Evolutionary conservation across 2,797 vertebrate genomes (phyloP), one percentile per base, ranked within the genome.

Genomic region (Leptoclinus maculatus): DNA sequence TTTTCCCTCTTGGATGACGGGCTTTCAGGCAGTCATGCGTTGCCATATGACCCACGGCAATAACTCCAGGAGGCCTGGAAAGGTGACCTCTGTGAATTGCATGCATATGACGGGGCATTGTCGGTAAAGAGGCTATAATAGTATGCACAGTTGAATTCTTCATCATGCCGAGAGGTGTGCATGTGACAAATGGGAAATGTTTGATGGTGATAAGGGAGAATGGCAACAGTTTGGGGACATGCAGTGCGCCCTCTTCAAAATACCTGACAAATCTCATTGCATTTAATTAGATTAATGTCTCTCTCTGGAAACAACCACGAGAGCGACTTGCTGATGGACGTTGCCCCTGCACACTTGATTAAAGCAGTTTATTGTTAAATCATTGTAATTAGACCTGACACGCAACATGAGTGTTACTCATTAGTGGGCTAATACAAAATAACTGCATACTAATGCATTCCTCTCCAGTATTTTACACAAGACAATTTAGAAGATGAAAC

Each of bases 41-140:
- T 32, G 88, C 88, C 66, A 82, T 66, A 79, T 90, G 92, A 92
- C 92, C 91, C 78, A 34, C 4, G 67, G 92, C 91, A 94, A 95
- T 95, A 92, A 93, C 87, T 91, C 83, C 74, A 65, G 91, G 77
- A 91, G 86, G 89, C 78, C 87, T 59, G 72, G 77, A 91, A 93
- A 95, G 94, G 93, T 95, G 94, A 95, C 95, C 93, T 87, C 90
- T 57, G 87, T 81, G 89, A 92, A 91, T 90, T 73, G 79, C 92
- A 83, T 73, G 78, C 85, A 74, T 78, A 76, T 83, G 88, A 89
- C 90, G 51, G 51, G 68, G 80, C 88, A 82, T 92, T 91, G 91
- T 93, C 91, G 84, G 86, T 68, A 60, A 32, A 80, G 68, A 85
- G 83, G 85, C 81, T 49, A 88, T 92, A 90, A 93, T 93, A 34